Evolutionary conservation across 2,888 invertebrate species (phyloP).

Genomic region (Acrocyrtus sp.): DNA sequence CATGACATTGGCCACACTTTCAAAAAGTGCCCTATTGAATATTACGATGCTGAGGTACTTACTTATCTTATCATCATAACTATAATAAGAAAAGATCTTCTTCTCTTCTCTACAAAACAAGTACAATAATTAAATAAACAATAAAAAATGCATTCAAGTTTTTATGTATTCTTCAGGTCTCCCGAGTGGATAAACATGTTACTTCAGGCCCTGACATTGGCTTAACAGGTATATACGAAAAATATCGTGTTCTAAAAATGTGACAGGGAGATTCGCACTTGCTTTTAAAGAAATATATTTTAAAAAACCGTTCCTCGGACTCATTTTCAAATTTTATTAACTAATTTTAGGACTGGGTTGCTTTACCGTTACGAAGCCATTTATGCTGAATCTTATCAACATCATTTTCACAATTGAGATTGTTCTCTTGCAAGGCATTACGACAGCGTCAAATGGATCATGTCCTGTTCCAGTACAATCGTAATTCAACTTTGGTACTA

Average conservation of each 20-base stretch:
- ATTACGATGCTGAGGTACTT: slow-evolving; percentile 36
- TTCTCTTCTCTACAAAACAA: no score
- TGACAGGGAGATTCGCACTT: no score
- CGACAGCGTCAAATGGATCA: not conserved
- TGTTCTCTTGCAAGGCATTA: slow-evolving; percentile 53
- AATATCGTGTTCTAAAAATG: no score
- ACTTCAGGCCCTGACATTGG: slow-evolving; percentile 41
- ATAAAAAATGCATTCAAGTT: not conserved
- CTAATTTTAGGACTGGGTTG: slow-evolving; percentile 38
- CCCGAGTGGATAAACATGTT: slow-evolving; percentile 30
- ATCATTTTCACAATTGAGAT: slow-evolving; percentile 60
- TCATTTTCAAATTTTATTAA: no score
- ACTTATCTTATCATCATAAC: no score
- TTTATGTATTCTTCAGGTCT: slow-evolving; percentile 11
- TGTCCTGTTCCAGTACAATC: not conserved
- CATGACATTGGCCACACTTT: slow-evolving; percentile 24
- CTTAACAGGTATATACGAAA: no score
- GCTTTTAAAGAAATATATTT: not conserved
- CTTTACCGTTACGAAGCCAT: slow-evolving; percentile 48
- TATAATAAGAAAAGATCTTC: no score
- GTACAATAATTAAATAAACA: no score
- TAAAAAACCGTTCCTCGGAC: no score
- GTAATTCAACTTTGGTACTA: not conserved
- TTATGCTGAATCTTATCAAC: slow-evolving; percentile 42
- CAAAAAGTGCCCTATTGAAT: slow-evolving; percentile 39